Evolutionary conservation across 2,888 invertebrate species (phyloP).

Genomic region (Lepidochrysops patricia): DNA sequence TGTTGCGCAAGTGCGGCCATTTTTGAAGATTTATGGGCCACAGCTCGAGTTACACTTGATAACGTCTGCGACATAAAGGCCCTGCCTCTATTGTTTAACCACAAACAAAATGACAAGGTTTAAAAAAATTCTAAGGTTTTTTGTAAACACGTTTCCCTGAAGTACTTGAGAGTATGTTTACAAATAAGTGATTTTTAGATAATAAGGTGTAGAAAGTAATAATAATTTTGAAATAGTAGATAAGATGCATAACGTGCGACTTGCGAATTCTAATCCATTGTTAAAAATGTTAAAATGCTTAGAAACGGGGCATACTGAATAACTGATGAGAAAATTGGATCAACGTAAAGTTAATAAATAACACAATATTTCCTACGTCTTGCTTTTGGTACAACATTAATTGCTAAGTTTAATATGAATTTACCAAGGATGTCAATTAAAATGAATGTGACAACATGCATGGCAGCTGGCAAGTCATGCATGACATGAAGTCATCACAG

Average conservation of each 20-base stretch:
- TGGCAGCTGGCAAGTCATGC: not conserved
- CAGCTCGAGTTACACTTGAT: constrained; percentile 61
- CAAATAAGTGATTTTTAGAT: not conserved
- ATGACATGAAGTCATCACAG: not conserved
- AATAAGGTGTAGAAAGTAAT: not conserved
- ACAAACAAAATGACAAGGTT: constrained; percentile 39
- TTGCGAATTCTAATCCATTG: no score
- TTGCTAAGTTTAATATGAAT: not conserved
- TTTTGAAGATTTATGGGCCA: constrained; percentile 60
- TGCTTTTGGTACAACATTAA: not conserved
- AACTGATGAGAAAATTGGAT: no score
- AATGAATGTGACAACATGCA: not conserved
- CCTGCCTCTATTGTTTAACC: constrained; percentile 36
- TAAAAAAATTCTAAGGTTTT: constrained; percentile 20
- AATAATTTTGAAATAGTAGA: no score
- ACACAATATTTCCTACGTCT: no score
- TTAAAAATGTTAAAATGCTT: no score
- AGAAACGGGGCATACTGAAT: no score
- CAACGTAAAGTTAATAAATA: no score
- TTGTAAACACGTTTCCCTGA: not conserved
- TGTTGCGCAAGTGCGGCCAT: constrained; percentile 61
- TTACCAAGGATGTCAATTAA: not conserved
- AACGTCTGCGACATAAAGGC: constrained; percentile 49
- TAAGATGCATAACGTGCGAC: no score
- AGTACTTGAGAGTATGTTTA: not conserved